These are phyloP conservation scores for Anseranas semipalmata DNA, from an alignment of 2,113 vertebrate species.

Conservation along the genomic window DNA sequence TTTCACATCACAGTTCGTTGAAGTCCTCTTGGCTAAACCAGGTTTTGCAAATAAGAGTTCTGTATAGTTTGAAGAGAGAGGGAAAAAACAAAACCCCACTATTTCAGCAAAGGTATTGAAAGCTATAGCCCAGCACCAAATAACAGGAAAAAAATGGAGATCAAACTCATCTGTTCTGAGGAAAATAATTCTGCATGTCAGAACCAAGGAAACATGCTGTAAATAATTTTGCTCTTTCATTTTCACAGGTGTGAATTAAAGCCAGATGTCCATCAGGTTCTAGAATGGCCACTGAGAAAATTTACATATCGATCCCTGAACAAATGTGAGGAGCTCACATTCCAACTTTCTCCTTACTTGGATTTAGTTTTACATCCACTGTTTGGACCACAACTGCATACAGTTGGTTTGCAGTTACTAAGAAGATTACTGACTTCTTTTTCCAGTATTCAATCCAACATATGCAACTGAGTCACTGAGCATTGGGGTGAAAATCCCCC, in stretches of 20 bases:
- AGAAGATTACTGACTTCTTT: slow-evolving; percentile 74
- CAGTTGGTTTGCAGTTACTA: slow-evolving; percentile 70
- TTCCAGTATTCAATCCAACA: slow-evolving; percentile 76
- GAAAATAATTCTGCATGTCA: slow-evolving; percentile 40
- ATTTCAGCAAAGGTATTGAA: slow-evolving; percentile 42
- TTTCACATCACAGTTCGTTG: slow-evolving; percentile 65
- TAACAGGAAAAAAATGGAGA: slow-evolving; percentile 34
- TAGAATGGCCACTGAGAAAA: slow-evolving; percentile 64
- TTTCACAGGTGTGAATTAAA: slow-evolving; percentile 58
- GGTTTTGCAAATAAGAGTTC: slow-evolving; percentile 63
- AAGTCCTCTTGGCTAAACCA: slow-evolving; percentile 74
- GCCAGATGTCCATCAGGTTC: slow-evolving; percentile 55
- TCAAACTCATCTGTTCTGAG: slow-evolving; percentile 33
- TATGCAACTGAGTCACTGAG: slow-evolving; percentile 74
- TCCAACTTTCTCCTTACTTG: slow-evolving; percentile 55
- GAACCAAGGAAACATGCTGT: slow-evolving; percentile 65
- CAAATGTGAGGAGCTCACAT: slow-evolving; percentile 56
- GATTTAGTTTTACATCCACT: slow-evolving; percentile 51
- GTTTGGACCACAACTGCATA: slow-evolving; percentile 69
- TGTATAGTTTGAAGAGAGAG: slow-evolving; percentile 32
- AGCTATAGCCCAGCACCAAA: slow-evolving; percentile 35
- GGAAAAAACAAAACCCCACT: slow-evolving; percentile 8
- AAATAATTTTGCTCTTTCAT: slow-evolving; percentile 39
- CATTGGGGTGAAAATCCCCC: slow-evolving; percentile 57
- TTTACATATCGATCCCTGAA: slow-evolving; percentile 34